A percentile compares a stretch with the other conserved stretches of the same genome.
Evolutionary conservation across 2,888 invertebrate species (phyloP).

Genomic region (Phortica magna): DNA sequence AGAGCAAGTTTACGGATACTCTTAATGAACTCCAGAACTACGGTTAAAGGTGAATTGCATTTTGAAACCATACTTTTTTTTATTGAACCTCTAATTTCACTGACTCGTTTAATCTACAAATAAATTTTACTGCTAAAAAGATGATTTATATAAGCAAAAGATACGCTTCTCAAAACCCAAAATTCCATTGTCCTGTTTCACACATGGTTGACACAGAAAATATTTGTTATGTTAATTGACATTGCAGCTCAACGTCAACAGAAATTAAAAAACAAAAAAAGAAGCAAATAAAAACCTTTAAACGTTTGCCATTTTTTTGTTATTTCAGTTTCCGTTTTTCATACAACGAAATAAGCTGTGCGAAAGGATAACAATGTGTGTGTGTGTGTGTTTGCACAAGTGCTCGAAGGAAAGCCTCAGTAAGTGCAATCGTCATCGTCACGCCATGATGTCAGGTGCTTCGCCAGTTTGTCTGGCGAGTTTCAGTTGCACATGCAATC

Average conservation of each 20-base stretch:
- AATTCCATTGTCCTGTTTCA: not conserved
- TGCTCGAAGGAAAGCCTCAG: not conserved
- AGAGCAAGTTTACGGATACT: no score
- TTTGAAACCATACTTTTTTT: no score
- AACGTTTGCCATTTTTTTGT: not conserved
- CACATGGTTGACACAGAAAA: slow-evolving; percentile 41
- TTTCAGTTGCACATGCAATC: not conserved
- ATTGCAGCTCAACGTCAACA: not conserved
- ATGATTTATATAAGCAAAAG: not conserved
- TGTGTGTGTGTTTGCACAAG: not conserved
- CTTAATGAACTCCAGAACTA: no score
- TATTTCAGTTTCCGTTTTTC: not conserved
- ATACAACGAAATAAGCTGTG: not conserved
- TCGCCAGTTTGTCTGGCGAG: slow-evolving; percentile 8
- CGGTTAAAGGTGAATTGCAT: no score
- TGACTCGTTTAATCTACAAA: no score
- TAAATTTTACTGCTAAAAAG: no score
- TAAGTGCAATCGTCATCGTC: not conserved
- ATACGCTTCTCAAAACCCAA: not conserved
- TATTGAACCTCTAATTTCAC: no score
- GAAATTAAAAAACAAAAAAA: not conserved
- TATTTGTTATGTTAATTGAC: slow-evolving; percentile 14
- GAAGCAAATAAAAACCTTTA: not conserved
- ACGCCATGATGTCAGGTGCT: not conserved
- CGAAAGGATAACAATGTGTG: not conserved